These are phyloP conservation scores for Catonia carolina DNA, from an alignment of 2,888 invertebrate genomes.

Conservation along the genomic window DNA sequence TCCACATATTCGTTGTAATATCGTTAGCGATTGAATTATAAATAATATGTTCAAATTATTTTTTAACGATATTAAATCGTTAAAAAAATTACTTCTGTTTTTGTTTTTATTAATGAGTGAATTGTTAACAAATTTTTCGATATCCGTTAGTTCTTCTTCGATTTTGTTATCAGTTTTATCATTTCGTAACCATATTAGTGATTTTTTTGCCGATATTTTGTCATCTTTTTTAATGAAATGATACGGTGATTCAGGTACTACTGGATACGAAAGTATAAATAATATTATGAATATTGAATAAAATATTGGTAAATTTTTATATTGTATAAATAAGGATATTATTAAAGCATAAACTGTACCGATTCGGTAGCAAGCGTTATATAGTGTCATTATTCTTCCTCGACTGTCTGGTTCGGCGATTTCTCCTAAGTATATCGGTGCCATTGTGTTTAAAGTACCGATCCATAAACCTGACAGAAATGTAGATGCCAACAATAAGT, in stretches of 20 bases:
- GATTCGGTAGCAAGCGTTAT: not conserved
- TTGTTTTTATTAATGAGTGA: no score
- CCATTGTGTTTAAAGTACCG: not conserved
- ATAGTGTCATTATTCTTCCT: not conserved
- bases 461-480: not conserved
- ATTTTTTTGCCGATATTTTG: not conserved
- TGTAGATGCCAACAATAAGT: not conserved
- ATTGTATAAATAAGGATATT: not conserved
- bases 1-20: no score
- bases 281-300: not conserved
- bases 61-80: no score
- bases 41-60: no score
- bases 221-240: not conserved
- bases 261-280: not conserved
- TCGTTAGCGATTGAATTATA: no score
- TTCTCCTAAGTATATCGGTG: slow-evolving; percentile 1
- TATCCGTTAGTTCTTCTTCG: no score
- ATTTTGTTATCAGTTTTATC: no score
- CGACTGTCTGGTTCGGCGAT: not conserved
- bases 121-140: no score
- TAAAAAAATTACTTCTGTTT: no score
- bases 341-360: not conserved
- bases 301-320: not conserved
- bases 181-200: not conserved
- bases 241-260: not conserved